Evolutionary conservation across 1,140 invertebrate species (phyloP).

Genomic region (Diuraphis noxia): DNA sequence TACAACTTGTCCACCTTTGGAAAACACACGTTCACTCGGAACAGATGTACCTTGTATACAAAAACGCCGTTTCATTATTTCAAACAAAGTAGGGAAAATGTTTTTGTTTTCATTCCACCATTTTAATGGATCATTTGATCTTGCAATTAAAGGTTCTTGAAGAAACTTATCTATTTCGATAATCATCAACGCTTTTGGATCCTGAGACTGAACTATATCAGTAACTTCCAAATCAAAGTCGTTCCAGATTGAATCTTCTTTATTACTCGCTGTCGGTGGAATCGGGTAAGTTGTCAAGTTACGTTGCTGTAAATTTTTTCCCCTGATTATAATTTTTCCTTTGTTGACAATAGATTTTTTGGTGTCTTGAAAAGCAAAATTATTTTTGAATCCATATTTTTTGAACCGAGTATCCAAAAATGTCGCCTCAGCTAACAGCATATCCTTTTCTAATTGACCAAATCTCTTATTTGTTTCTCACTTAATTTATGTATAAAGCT

Average conservation of each 20-base stretch:
- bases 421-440: constrained; percentile 56
- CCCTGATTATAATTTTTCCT: neutral
- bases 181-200: constrained; percentile 23
- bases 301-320: neutral
- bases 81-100: constrained; percentile 47
- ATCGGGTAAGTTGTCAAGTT: neutral
- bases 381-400: constrained; percentile 57
- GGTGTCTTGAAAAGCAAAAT: neutral
- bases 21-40: constrained; percentile 16
- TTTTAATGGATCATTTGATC: constrained; percentile 56
- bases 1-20: constrained; percentile 28
- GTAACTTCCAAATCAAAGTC: constrained; percentile 43
- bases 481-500: neutral
- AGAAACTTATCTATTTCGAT: constrained; percentile 57
- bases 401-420: constrained; percentile 59
- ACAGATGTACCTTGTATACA: too few species aligned
- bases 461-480: constrained; percentile 33
- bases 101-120: constrained; percentile 58
- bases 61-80: constrained; percentile 50
- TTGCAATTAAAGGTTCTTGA: constrained; percentile 54
- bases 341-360: neutral
- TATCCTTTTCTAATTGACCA: constrained; percentile 23
- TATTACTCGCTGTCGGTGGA: neutral
- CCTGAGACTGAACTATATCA: neutral
- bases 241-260: constrained; percentile 34